These are phyloP conservation scores for Drosophila formosana DNA, from an alignment of 2,888 invertebrate genomes.

Conservation along the genomic window DNA sequence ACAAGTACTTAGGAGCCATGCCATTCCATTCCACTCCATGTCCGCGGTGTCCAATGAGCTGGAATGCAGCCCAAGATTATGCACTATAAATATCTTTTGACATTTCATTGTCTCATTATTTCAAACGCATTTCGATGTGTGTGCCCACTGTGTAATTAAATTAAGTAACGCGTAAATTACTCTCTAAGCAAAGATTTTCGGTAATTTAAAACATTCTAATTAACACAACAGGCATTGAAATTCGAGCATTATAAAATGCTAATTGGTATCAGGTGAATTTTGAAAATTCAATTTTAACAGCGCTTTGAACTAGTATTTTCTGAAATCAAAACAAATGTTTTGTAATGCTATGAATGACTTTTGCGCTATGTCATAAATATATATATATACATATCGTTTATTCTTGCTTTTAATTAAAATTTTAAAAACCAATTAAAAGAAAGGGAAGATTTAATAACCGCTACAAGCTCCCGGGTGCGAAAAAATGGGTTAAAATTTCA, in stretches of 20 bases:
- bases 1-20: constrained; percentile 1
- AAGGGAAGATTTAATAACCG: constrained; percentile 60
- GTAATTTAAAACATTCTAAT: constrained; percentile 1
- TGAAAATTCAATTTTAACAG: neutral
- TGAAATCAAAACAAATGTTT: neutral
- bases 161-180: constrained; percentile 19
- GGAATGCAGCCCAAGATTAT: constrained; percentile 46
- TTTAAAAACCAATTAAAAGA: constrained; percentile 61
- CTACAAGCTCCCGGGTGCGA: constrained; percentile 12
- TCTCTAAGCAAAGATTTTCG: neutral
- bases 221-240: neutral
- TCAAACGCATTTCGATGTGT: constrained; percentile 24
- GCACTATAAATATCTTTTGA: constrained; percentile 37
- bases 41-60: constrained; percentile 47
- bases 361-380: constrained; percentile 3
- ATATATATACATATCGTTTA: constrained; percentile 39
- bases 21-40: neutral
- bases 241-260: neutral
- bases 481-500: constrained; percentile 67
- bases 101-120: constrained; percentile 33
- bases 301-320: neutral
- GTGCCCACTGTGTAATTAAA: constrained; percentile 34
- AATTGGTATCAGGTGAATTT: neutral
- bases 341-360: constrained; percentile 7
- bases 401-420: constrained; percentile 62